These are phyloP conservation scores for Equus przewalskii DNA, from an alignment of 2,113 vertebrate species.

Conservation along the genomic window DNA sequence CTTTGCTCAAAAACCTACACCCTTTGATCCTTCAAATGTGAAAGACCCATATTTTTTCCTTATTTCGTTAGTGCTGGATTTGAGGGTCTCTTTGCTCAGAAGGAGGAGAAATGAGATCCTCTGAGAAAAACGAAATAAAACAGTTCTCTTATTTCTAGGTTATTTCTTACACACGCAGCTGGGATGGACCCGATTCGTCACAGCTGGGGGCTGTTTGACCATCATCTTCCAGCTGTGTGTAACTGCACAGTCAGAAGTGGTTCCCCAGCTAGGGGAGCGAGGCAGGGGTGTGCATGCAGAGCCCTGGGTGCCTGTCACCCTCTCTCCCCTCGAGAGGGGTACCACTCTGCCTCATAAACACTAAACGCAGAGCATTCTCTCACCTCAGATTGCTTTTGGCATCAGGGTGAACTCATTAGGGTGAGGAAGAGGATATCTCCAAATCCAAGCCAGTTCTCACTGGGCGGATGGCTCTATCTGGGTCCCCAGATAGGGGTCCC, in stretches of 20 bases:
- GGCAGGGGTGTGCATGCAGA: neutral
- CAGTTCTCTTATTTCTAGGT: neutral
- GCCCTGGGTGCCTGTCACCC: neutral
- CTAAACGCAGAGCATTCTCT: neutral
- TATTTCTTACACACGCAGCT: neutral
- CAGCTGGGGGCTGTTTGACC: neutral
- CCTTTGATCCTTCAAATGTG: neutral
- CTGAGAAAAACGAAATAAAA: conserved; percentile 57
- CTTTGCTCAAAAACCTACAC: neutral
- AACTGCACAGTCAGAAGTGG: neutral
- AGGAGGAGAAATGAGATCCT: conserved; percentile 41
- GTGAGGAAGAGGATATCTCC: neutral
- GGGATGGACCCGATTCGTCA: neutral
- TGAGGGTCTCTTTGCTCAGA: neutral
- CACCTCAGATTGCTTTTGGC: neutral
- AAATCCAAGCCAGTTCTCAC: neutral
- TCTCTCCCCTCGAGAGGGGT: neutral
- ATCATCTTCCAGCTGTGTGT: neutral
- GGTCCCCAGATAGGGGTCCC: neutral
- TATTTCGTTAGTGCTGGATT: neutral
- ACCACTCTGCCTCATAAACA: neutral
- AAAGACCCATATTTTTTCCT: neutral
- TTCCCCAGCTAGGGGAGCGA: rapidly evolving
- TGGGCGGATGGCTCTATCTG: neutral
- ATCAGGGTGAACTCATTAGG: neutral